phyloP scores from a whole-genome alignment of 2,888 invertebrate species.

The Mamestra brassicae region DNA sequence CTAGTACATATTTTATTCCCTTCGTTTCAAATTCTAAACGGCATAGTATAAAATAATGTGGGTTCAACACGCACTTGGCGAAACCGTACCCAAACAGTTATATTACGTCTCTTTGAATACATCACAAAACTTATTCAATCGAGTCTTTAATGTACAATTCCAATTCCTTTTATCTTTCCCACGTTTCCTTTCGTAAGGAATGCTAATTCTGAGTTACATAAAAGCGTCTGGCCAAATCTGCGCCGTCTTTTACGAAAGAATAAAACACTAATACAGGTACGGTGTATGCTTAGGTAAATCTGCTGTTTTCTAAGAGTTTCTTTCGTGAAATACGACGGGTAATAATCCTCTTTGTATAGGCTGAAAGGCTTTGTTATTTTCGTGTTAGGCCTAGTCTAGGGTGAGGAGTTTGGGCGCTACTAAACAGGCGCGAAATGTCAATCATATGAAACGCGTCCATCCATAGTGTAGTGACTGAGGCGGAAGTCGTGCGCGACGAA shows the following conservation, averaged over 20 bases:
- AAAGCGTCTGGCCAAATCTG: slow-evolving; percentile 52
- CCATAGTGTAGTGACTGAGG: not conserved
- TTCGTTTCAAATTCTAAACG: slow-evolving; percentile 2
- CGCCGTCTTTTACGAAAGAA: slow-evolving; percentile 45
- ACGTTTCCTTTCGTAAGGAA: slow-evolving; percentile 47
- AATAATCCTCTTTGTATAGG: slow-evolving; percentile 50
- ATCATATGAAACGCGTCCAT: too few species aligned
- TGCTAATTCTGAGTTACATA: slow-evolving; percentile 56
- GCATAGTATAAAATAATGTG: slow-evolving; percentile 24
- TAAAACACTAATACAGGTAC: slow-evolving; percentile 53
- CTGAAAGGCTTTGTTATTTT: slow-evolving; percentile 45
- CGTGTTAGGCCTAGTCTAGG: not conserved
- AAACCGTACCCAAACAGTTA: slow-evolving; percentile 22
- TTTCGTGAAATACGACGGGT: slow-evolving; percentile 31
- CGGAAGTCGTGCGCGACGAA: not conserved
- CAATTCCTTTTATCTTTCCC: slow-evolving; percentile 52
- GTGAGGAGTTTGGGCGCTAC: not conserved
- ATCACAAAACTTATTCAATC: slow-evolving; percentile 57
- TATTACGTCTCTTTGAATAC: slow-evolving; percentile 33
- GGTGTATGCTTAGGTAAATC: slow-evolving; percentile 37
- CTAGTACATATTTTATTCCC: not conserved
- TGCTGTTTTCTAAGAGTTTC: slow-evolving; percentile 27
- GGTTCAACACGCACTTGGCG: slow-evolving; percentile 30
- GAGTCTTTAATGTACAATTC: slow-evolving; percentile 44
- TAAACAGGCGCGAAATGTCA: not conserved